Evolutionary conservation across 1,140 invertebrate genomes (phyloP), one percentile per base, ranked within the genome.

Genomic region (Formica selysi): DNA sequence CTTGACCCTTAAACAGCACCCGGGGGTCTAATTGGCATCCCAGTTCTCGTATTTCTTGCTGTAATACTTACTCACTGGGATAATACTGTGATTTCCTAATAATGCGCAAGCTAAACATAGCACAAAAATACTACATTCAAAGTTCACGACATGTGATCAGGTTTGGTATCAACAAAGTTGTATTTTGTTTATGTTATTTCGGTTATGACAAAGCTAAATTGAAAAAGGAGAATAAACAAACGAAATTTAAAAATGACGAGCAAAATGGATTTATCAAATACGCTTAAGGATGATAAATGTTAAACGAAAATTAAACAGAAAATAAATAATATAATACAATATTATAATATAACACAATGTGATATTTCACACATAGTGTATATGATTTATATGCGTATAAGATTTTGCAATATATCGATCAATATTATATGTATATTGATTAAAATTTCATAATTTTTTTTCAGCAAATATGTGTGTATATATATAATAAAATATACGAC

Each of bases 61-160:
- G 11, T 41, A 29, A 80, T 3, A 54, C 16, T 1, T 3, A 54
- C 16, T 1, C 22, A 29, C 5, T 38, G 1, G 16, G 29, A 70
- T 19, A n/a, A 8, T 80, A 80, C 41, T n/a, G 22, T 11, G n/a
- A 80, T 59, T 80, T 80, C 67, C 16, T 29, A 51, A 68, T 36
- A 61, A 36, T n/a, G 16, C 1, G 44, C 1, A 51, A 51, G 8
- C 16, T 32, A 78, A 51, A 51, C 19, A 29, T 41, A 29, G 19
- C 41, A 38, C 2, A 6, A 68, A 79, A 51, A 5, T 67, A 22
- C 8, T 3, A 62, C 11, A 22, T 41, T 22, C 10, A 32, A 11
- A 32, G 29, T 16, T 3, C 22, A 13, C 29, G 19, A 8, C 7
- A 22, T 3, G n/a, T 67, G n/a, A 51, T 57, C 4, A 26, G 6